phyloP scores from a whole-genome alignment of 2,797 vertebrate genomes.

The Cirrhinus mrigala region DNA sequence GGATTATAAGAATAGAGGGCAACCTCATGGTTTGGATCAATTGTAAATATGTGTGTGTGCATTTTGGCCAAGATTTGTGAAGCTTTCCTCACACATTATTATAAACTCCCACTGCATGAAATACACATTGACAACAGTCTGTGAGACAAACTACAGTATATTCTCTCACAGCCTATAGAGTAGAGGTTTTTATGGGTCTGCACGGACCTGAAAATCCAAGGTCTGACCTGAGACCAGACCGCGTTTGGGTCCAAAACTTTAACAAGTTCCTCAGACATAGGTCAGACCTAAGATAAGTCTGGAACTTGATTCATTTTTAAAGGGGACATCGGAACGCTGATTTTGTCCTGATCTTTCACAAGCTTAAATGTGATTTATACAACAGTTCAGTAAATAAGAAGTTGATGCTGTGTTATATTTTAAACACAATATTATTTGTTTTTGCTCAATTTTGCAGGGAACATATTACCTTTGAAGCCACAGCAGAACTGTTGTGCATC shows the following conservation, averaged over 20 bases:
- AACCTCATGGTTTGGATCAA: constrained; percentile 32
- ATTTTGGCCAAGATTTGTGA: not conserved
- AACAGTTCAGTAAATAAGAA: no score
- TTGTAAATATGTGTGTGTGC: not conserved
- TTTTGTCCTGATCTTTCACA: no score
- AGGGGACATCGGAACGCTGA: no score
- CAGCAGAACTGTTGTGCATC: no score
- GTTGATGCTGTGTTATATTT: no score
- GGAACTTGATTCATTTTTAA: not conserved
- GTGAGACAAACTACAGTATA: not conserved
- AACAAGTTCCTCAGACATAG: not conserved
- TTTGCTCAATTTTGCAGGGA: no score
- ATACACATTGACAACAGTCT: not conserved
- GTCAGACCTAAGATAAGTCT: not conserved
- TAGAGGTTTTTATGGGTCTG: not conserved
- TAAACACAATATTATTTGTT: no score
- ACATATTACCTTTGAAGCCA: no score
- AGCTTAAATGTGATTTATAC: no score
- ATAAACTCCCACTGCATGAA: constrained; percentile 13
- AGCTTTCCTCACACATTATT: not conserved
- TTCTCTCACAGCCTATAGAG: not conserved
- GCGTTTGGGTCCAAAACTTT: not conserved
- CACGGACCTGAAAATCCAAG: not conserved
- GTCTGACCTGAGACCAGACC: not conserved
- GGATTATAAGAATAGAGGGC: constrained; percentile 36